Evolutionary conservation across 2,113 vertebrate species (phyloP).

Genomic region (Caloenas nicobarica): DNA sequence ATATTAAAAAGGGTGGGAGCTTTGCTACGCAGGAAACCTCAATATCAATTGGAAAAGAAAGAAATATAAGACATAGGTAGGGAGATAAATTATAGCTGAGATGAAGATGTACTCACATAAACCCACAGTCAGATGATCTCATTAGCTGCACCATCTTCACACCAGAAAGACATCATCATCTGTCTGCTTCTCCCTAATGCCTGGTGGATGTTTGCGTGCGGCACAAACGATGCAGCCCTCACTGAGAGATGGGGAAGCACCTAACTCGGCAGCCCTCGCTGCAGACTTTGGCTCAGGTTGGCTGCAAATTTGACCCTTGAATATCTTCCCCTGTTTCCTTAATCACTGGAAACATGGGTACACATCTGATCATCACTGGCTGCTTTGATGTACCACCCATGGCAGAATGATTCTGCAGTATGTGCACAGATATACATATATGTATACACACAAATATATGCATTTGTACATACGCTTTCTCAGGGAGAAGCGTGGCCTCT

Average conservation of each 20-base stretch:
- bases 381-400: rapidly evolving
- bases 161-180: background rate
- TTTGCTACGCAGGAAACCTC: background rate
- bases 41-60: background rate
- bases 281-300: background rate
- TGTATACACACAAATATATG: rapidly evolving
- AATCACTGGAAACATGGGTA: rapidly evolving
- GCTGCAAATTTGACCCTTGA: background rate
- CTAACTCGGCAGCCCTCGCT: rapidly evolving
- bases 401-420: background rate
- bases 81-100: background rate
- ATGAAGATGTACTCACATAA: conserved; percentile 2
- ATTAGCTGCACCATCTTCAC: background rate
- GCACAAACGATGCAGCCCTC: background rate
- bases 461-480: background rate
- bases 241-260: rapidly evolving
- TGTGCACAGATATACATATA: background rate
- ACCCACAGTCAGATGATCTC: background rate
- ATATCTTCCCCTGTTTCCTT: background rate
- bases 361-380: background rate
- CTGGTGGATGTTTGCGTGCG: background rate
- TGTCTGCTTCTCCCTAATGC: background rate
- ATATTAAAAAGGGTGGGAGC: background rate
- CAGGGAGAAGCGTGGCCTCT: background rate
- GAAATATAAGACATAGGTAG: background rate